Evolutionary conservation across 2,797 vertebrate species (phyloP), one percentile per base, ranked within the genome.

Genomic region (Hyperoplus immaculatus): DNA sequence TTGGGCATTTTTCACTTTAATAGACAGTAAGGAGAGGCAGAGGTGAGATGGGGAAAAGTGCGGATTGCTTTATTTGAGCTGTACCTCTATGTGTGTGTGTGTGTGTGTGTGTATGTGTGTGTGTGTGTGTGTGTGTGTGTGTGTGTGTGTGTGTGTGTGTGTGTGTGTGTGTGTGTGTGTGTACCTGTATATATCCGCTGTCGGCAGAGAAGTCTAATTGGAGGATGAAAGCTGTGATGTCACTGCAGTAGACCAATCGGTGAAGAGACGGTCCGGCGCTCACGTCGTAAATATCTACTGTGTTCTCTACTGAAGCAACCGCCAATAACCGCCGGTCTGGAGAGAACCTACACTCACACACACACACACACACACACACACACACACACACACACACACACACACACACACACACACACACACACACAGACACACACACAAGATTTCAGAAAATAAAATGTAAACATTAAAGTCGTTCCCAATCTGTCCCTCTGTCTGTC

Each of bases 221-320:
- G 73, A 98, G 94, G 86, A 99, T 95, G 81, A 98, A 97, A 21
- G 97, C 96, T 0, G 97, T 95, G 58, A 99, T 95, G 83, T 98
- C 97, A 88, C 97, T 98, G 93, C 97, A 98, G 93, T 97, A 99
- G 67, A 96, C 97, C 3, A 97, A 95, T n/a, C 97, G 95, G 89
- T 96, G 98, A 58, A 99, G 94, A 61, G 94, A 93, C 1, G 98
- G 96, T 21, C 97, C 98, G 9, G 36, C 75, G 0, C 87, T 77
- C 65, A 87, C 88, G 93, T 99, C 97, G 41, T 99, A 99, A 85
- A 99, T 96, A 87, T 99, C 98, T 9, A 99, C 97, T 0, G 96
- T 96, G 63, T 96, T 96, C 75, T 98, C 98, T 45, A 96, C 94
- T 0, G 97, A 98, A 5, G 96, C 98, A 1, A 98, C 96, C 0